A percentile compares a stretch with the other conserved stretches of the same genome.
Evolutionary conservation across 2,113 vertebrate species (phyloP).

Genomic region (Emydura subglobosa): DNA sequence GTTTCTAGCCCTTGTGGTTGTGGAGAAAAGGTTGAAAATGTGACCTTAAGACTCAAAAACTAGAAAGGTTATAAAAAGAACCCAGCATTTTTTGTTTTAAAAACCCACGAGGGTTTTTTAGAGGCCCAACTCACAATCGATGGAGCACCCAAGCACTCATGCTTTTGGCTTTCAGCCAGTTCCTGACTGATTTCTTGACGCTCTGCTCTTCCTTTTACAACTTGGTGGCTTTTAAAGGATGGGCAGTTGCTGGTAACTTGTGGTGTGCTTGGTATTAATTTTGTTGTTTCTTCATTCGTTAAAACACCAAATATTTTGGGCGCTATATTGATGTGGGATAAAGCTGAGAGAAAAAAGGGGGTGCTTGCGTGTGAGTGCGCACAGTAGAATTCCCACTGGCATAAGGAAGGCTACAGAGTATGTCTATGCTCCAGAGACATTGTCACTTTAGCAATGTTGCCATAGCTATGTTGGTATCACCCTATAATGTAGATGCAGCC

Average conservation of each 20-base stretch:
- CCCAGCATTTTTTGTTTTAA: not conserved
- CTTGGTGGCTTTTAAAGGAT: not conserved
- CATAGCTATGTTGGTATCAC: not conserved
- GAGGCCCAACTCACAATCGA: not conserved
- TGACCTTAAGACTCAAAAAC: not conserved
- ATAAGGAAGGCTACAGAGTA: not conserved
- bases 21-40: not conserved
- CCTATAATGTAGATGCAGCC: not conserved
- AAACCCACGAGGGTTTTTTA: not conserved
- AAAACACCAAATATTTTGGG: not conserved
- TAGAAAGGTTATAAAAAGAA: not conserved
- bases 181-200: not conserved
- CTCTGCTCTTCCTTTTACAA: not conserved
- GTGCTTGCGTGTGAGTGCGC: no score
- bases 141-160: no score
- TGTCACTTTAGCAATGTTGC: not conserved
- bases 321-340: no score
- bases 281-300: no score
- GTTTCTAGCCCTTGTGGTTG: not conserved
- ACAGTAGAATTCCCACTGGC: fast-evolving
- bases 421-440: not conserved
- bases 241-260: not conserved
- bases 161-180: not conserved
- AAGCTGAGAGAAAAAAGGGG: no score
- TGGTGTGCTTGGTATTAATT: not conserved